Percentiles rank a stretch among this genome's conserved stretches.
Evolutionary conservation across 2,113 vertebrate genomes (phyloP).

Genomic region (Rafetus swinhoei): DNA sequence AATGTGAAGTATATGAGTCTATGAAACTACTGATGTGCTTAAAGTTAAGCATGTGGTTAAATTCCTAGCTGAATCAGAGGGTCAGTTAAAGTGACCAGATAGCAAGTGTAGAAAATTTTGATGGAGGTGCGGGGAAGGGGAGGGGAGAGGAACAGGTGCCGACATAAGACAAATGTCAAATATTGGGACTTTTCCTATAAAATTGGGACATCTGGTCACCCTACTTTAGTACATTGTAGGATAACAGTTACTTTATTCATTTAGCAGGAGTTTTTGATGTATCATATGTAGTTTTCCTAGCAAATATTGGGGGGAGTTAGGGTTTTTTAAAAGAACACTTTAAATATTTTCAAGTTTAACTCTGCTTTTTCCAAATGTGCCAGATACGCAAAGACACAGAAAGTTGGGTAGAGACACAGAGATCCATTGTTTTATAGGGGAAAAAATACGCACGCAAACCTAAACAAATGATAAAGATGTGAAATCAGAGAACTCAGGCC

Average conservation of each 20-base stretch:
- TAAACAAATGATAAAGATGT: constrained; percentile 7
- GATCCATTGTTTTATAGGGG: not conserved
- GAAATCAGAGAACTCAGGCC: not conserved
- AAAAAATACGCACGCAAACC: not conserved
- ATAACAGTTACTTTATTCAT: constrained; percentile 24
- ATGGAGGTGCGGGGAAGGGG: no score
- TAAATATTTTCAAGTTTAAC: constrained; percentile 13
- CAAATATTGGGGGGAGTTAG: not conserved
- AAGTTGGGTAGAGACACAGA: not conserved
- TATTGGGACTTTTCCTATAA: no score
- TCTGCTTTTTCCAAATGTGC: not conserved
- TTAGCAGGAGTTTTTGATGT: constrained; percentile 31
- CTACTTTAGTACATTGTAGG: fast-evolving
- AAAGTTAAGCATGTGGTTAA: not conserved
- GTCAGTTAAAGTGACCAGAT: not conserved
- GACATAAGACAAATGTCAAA: no score
- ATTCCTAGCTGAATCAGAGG: not conserved
- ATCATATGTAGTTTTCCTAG: constrained; percentile 19
- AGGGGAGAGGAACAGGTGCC: no score
- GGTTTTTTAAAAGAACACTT: constrained; percentile 17
- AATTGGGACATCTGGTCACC: no score
- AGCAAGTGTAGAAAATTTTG: no score
- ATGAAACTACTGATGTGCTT: not conserved
- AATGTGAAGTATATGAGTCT: not conserved
- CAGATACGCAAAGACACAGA: not conserved